phyloP scores from a whole-genome alignment of 2,797 vertebrate genomes.

The Chelidonichthys spinosus region DNA sequence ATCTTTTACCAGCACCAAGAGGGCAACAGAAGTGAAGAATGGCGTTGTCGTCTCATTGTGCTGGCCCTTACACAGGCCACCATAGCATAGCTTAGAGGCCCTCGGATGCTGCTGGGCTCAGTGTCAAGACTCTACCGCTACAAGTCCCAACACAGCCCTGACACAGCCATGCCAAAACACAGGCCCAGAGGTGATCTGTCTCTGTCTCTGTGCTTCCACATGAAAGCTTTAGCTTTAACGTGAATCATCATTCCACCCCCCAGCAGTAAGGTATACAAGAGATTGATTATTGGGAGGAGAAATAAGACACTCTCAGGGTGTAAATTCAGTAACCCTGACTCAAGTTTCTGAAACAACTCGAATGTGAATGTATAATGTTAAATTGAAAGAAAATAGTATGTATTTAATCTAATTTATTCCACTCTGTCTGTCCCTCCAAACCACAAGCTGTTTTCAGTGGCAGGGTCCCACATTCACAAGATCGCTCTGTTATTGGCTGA shows the following conservation, averaged over 20 bases:
- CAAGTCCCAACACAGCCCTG: conserved; percentile 76
- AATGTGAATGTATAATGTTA: neutral
- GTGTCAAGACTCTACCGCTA: conserved; percentile 65
- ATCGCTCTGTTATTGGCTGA: neutral
- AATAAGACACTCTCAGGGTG: conserved; percentile 9
- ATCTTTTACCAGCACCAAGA: conserved; percentile 14
- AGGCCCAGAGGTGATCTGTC: conserved; percentile 67
- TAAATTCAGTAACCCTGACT: conserved; percentile 20
- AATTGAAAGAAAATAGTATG: neutral
- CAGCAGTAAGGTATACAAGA: conserved; percentile 21
- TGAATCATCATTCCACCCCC: conserved; percentile 41
- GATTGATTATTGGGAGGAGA: conserved; percentile 14
- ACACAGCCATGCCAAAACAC: conserved; percentile 71
- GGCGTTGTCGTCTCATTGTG: conserved; percentile 71
- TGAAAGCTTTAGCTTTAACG: conserved; percentile 46
- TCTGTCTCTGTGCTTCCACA: conserved; percentile 46
- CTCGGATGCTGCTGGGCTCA: conserved; percentile 53
- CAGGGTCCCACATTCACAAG: conserved; percentile 6
- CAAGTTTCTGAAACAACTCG: neutral
- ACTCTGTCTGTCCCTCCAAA: conserved; percentile 6
- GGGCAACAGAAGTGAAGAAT: conserved; percentile 64
- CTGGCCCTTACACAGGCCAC: conserved; percentile 69
- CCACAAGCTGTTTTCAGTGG: conserved; percentile 16
- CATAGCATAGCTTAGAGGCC: conserved; percentile 58
- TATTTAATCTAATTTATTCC: conserved; percentile 12